A percentile compares a stretch with the other conserved stretches of the same genome.
These are phyloP conservation scores for Rhizomys pruinosus DNA, from an alignment of 2,113 vertebrate genomes.

Conservation along the genomic window DNA sequence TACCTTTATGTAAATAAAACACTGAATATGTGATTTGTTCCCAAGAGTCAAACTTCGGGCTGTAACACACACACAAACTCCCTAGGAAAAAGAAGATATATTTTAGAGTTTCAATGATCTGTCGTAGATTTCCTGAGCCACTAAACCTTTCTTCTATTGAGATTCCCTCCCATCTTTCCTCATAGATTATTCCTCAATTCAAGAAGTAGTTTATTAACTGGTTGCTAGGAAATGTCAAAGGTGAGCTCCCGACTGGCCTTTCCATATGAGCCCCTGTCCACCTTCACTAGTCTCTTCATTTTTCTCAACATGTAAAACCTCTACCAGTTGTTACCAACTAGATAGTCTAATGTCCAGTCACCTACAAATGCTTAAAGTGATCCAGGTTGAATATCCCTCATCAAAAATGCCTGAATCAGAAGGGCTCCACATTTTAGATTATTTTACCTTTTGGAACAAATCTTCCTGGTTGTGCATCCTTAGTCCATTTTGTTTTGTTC, in stretches of 20 bases:
- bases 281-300: background rate
- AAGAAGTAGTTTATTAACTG: constrained; percentile 28
- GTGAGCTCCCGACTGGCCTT: background rate
- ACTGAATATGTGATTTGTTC: constrained; percentile 90
- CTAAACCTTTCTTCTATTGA: background rate
- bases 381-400: background rate
- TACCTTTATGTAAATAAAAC: constrained; percentile 94
- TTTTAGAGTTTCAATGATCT: constrained; percentile 42
- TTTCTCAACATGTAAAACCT: background rate
- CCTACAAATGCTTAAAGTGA: background rate
- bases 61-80: constrained; percentile 93
- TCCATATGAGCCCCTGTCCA: background rate
- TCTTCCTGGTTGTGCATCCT: background rate
- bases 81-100: constrained; percentile 85
- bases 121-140: background rate
- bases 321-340: background rate
- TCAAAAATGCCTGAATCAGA: background rate
- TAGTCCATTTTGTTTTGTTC: background rate
- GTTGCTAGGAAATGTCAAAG: constrained; percentile 1
- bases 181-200: background rate
- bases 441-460: background rate
- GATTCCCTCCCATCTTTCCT: constrained; percentile 15
- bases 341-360: background rate
- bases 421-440: background rate
- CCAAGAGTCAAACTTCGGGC: constrained; percentile 80